phyloP scores from a whole-genome alignment of 2,888 invertebrate genomes.

The Aleiodes alternator region DNA sequence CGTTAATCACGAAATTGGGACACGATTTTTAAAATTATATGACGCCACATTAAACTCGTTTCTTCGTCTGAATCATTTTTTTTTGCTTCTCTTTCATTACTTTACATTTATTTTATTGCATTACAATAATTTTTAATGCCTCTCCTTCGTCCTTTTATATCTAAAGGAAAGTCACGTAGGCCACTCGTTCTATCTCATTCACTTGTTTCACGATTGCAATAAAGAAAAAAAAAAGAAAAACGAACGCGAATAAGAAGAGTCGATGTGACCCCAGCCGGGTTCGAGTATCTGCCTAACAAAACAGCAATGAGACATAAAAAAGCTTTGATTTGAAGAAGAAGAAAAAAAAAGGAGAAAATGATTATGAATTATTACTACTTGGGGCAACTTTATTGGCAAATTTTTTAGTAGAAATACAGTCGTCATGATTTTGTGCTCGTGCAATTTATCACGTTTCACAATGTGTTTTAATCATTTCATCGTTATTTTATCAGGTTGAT shows the following conservation, averaged over 20 bases:
- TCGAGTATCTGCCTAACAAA: neutral
- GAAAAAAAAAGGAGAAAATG: no score
- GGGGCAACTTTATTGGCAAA: no score
- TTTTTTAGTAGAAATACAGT: no score
- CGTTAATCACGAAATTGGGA: no score
- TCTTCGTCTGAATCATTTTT: neutral
- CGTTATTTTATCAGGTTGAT: slow-evolving; percentile 2
- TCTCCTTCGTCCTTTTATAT: slow-evolving; percentile 13
- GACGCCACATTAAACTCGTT: no score
- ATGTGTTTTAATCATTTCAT: neutral
- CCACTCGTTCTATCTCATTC: slow-evolving; percentile 21
- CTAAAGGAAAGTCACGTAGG: slow-evolving; percentile 27
- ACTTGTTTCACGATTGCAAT: neutral
- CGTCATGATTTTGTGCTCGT: no score
- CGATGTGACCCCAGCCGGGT: slow-evolving; percentile 18
- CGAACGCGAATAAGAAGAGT: slow-evolving; percentile 1
- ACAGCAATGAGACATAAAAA: no score
- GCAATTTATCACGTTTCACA: no score
- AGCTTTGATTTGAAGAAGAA: no score
- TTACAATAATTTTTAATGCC: slow-evolving; percentile 9
- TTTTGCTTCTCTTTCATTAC: neutral
- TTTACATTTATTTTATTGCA: slow-evolving; percentile 10
- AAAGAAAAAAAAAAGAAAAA: no score
- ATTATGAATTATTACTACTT: no score
- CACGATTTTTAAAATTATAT: no score